phyloP scores from a whole-genome alignment of 2,113 vertebrate species.

The Barnardius zonarius region DNA sequence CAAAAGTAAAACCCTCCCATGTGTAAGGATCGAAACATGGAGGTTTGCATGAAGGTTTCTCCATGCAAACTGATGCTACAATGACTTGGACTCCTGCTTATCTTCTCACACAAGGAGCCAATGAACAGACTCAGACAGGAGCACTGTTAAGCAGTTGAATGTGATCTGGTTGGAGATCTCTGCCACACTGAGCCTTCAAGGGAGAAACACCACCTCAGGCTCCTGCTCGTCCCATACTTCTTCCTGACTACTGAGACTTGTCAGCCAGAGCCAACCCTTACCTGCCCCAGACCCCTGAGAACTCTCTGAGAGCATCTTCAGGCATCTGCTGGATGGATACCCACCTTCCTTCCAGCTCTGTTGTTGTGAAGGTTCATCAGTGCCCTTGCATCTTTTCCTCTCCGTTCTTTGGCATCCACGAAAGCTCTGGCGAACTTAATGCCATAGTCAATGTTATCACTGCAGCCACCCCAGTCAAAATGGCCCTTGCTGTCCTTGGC shows the following conservation, averaged over 20 bases:
- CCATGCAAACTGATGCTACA: background rate
- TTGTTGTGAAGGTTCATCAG: constrained; percentile 98
- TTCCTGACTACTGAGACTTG: background rate
- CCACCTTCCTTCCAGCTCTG: constrained; percentile 91
- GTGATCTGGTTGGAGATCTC: background rate
- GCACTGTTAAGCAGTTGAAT: no score
- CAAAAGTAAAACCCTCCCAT: background rate
- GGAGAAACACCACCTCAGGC: background rate
- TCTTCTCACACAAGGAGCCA: background rate
- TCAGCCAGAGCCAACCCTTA: background rate
- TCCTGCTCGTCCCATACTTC: background rate
- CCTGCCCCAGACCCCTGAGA: background rate
- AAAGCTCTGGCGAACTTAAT: constrained; percentile 89
- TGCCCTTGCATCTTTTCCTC: constrained; percentile 87
- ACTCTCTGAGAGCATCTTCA: background rate
- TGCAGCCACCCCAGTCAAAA: constrained; percentile 98
- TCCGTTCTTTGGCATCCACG: constrained; percentile 90
- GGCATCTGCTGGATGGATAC: background rate
- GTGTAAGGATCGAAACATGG: background rate
- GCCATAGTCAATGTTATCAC: constrained; percentile 92
- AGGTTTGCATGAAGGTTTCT: background rate
- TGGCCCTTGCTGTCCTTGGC: constrained; percentile 83
- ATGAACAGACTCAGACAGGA: background rate
- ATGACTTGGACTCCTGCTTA: background rate
- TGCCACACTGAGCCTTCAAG: background rate